Base-by-base conservation (phyloP, 2,888 invertebrate genomes). In the Mystacides longicornis region DNA sequence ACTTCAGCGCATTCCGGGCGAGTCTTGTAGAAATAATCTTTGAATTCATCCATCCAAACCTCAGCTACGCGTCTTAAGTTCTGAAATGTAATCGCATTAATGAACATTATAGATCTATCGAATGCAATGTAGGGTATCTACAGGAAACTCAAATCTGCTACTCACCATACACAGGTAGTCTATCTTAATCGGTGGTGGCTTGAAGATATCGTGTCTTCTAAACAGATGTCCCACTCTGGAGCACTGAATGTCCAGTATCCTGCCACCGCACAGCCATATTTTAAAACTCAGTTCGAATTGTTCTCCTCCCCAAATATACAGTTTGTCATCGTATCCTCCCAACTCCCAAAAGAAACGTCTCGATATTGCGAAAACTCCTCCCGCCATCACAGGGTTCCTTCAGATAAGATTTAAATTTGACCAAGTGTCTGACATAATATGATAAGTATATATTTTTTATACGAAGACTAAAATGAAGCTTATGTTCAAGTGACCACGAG, bases 31-130 rank as follows among this genome's bases (percentile, higher is more conserved):
- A 97, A 69, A 67, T 83, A 85, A 63, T 94, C 80, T 1, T 90
- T 91, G 69, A 93, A 98, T 65, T 97, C 96, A 68, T 98, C 97
- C 96, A 98, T 96, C 97, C 97, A 98, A 2, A 97, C 96, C 65
- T 93, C 93, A 0, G 95, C 95, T 0, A 96, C 95, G 57, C 95
- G 81, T 45, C 87, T 82, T 71, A 92, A 93, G 72, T 96, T 96
- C 88, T 90, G 67, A 18, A 45, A 85, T 72, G 67, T 85, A 86
- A 66, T 86, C n/a, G n/a, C n/a, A n/a, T n/a, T n/a, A 11, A 9
- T 31, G 14, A 7, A 9, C 14, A 31, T 11, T 31, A 31, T 31
- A 67, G 85, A 86, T 66, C 86, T 84, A 7, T 9, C 7, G 31
- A n/a, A n/a, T n/a, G n/a, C n/a, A n/a, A n/a, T n/a, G n/a, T n/a